A percentile compares a stretch with the other conserved stretches of the same genome.
phyloP scores from a whole-genome alignment of 2,888 invertebrate species.

The Ditula angustiorana region DNA sequence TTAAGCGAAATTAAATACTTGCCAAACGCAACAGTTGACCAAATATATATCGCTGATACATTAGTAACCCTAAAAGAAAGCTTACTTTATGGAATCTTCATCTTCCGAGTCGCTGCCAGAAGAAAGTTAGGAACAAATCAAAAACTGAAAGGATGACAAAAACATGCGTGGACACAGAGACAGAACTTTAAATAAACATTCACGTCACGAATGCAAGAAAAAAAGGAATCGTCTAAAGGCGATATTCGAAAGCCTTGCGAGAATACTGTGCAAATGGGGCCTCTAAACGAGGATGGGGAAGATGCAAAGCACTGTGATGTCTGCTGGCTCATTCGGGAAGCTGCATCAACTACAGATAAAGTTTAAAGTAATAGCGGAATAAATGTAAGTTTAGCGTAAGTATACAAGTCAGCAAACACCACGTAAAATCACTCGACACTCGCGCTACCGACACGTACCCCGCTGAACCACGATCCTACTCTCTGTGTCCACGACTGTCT shows the following conservation, averaged over 20 bases:
- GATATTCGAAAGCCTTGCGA: constrained; percentile 58
- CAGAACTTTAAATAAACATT: constrained; percentile 58
- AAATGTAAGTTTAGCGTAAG: not conserved
- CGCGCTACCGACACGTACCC: constrained; percentile 87
- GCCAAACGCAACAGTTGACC: too few relatives aligned
- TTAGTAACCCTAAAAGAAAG: constrained; percentile 50
- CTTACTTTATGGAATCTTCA: constrained; percentile 48
- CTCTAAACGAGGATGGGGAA: constrained; percentile 76
- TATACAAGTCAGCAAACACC: constrained; percentile 76
- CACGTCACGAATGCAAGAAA: constrained; percentile 51
- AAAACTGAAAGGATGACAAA: constrained; percentile 60
- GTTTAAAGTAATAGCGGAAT: not conserved
- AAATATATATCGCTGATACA: too few relatives aligned
- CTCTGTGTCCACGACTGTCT: constrained; percentile 89
- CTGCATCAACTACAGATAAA: constrained; percentile 2
- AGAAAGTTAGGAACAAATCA: constrained; percentile 52
- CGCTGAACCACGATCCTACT: constrained; percentile 89
- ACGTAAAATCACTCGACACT: constrained; percentile 62
- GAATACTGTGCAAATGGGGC: constrained; percentile 82
- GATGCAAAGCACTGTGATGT: constrained; percentile 66
- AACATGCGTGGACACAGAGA: constrained; percentile 85
- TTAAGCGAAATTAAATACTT: too few relatives aligned
- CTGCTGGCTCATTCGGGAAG: constrained; percentile 61
- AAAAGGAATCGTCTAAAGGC: constrained; percentile 58
- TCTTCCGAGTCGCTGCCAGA: constrained; percentile 55